Percentiles rank a stretch among this genome's conserved stretches.
Conservation (phyloP, 2,113 vertebrate species). For the Engystomops pustulosus region DNA sequence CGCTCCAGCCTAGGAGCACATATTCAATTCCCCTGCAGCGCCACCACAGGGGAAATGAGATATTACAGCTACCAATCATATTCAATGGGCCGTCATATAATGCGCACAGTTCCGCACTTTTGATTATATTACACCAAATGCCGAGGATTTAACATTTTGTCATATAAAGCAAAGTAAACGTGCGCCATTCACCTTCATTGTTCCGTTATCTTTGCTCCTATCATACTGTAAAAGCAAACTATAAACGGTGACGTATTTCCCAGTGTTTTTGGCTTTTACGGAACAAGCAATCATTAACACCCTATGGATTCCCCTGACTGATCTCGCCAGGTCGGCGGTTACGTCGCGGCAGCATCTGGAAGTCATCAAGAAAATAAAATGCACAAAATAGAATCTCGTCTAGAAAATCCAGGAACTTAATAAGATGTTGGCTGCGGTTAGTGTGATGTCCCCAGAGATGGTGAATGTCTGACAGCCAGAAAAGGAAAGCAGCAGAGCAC, state of each 20-base stretch:
- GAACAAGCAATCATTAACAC: not conserved
- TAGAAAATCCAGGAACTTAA: slow-evolving; percentile 9
- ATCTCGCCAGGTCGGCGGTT: not conserved
- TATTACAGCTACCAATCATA: no score
- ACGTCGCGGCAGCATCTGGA: slow-evolving; percentile 30
- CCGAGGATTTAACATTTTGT: no score
- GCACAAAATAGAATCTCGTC: slow-evolving; percentile 12
- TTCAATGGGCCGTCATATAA: no score
- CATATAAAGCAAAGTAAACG: no score
- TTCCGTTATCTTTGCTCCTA: no score
- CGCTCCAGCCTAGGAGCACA: no score
- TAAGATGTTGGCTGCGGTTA: slow-evolving; percentile 25
- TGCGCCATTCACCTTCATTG: no score
- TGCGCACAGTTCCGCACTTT: no score
- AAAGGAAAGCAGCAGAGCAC: not conserved
- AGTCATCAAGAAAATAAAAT: slow-evolving; percentile 24
- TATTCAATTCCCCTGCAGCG: no score
- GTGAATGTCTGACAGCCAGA: not conserved
- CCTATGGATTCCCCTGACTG: not conserved
- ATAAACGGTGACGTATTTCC: not conserved
- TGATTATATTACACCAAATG: no score
- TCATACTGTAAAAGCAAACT: not conserved
- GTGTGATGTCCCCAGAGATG: not conserved
- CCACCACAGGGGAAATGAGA: no score
- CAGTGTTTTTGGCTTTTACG: not conserved